Conservation (phyloP, 1,140 invertebrate species). For the Calephelis virginiensis region DNA sequence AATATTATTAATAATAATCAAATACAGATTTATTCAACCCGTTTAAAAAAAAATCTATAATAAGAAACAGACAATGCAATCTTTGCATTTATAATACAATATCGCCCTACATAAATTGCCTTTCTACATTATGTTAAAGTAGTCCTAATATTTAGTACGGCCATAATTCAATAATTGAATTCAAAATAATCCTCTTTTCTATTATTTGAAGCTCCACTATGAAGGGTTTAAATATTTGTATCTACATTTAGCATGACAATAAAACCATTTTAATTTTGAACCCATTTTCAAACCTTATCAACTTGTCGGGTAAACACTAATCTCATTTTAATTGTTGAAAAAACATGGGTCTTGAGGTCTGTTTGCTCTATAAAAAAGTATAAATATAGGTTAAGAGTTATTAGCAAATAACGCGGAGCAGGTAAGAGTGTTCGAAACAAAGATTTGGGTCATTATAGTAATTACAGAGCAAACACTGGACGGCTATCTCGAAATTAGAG, state of each 20-base stretch:
- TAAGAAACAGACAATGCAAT: not conserved
- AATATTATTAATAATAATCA: not conserved
- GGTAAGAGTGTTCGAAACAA: constrained; percentile 59
- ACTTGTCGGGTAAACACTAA: constrained; percentile 54
- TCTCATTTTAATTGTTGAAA: constrained; percentile 55
- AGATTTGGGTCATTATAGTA: constrained; percentile 67
- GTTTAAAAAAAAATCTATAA: not conserved
- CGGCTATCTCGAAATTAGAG: constrained; percentile 49
- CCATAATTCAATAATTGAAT: constrained; percentile 10
- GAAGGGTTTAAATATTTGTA: constrained; percentile 27
- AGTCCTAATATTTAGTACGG: constrained; percentile 5
- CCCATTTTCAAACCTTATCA: constrained; percentile 42
- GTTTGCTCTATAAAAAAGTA: constrained; percentile 44
- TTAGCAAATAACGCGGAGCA: constrained; percentile 57
- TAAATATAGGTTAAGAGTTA: constrained; percentile 49
- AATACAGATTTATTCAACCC: not conserved
- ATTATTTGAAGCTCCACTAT: constrained; percentile 14
- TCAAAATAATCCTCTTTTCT: constrained; percentile 15
- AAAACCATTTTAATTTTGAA: constrained; percentile 38
- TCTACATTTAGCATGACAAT: constrained; percentile 57
- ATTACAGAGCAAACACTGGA: constrained; percentile 66
- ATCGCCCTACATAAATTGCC: constrained; percentile 3
- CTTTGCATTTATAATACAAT: constrained; percentile 7
- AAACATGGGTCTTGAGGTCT: constrained; percentile 45
- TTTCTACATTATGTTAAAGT: constrained; percentile 7